Evolutionary conservation across 2,888 invertebrate species (phyloP).

Genomic region (Sabatieria punctata): DNA sequence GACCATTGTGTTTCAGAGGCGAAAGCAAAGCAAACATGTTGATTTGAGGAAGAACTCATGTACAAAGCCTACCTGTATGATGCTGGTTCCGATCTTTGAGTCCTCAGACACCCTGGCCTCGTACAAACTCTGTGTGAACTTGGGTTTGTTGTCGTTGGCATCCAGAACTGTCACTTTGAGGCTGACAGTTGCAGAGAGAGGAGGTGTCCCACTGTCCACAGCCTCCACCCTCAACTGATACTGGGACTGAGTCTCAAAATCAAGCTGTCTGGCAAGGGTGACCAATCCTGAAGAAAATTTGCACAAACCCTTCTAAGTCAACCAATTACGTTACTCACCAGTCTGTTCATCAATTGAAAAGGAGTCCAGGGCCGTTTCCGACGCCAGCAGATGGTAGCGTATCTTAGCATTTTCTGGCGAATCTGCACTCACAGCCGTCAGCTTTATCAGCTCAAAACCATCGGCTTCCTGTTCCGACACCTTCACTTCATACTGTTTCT

Average conservation of each 20-base stretch:
- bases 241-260: neutral
- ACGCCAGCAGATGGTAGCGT: neutral
- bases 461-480: conserved; percentile 46
- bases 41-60: neutral
- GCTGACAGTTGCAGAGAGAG: conserved; percentile 16
- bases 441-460: conserved; percentile 3
- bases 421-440: neutral
- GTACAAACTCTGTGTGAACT: conserved; percentile 46
- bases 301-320: no score
- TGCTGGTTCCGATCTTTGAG: conserved; percentile 18
- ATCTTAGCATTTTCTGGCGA: neutral
- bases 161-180: conserved; percentile 52
- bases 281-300: neutral
- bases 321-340: no score
- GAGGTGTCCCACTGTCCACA: conserved; percentile 58
- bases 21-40: no score
- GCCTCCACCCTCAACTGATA: conserved; percentile 65
- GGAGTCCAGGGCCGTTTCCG: conserved; percentile 9
- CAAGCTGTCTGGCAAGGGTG: neutral
- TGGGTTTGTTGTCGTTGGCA: conserved; percentile 68
- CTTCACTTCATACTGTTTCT: conserved; percentile 55
- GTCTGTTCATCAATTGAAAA: neutral
- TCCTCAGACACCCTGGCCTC: conserved; percentile 16
- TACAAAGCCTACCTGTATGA: conserved; percentile 20
- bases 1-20: no score